Evolutionary conservation across 64 coral and sea anemone species (phyloP), one percentile per base, ranked within the genome.

Genomic region (Dendrophyllia cribrosa): DNA sequence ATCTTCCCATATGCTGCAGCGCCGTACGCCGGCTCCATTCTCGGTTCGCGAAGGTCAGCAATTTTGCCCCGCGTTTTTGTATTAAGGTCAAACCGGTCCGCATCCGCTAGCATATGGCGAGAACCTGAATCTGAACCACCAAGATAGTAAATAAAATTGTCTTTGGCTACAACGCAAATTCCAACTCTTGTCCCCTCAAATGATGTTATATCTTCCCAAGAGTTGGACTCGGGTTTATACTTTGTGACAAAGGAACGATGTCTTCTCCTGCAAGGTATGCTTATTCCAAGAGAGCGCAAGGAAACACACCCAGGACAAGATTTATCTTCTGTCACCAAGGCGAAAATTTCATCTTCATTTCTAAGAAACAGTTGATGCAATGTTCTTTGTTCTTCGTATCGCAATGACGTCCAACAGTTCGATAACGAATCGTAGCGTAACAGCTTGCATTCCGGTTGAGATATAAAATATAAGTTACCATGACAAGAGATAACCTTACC

Each of bases 61-160:
- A 75, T 6, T 7, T 43, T 75, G 4, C 48, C 72, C 72, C 44
- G 19, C 19, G 44, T 75, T 17, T 75, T 75, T 20, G 72, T 16
- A n/a, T 4, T 19, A 4, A 75, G 46, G 19, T 75, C 72, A 20
- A 7, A 75, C 45, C 72, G 48, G 72, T 75, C 12, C 7, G 46
- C 46, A 45, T 75, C 72, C 5, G 13, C 9, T 9, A 75, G 45
- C 16, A 45, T 17, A 4, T 4, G 17, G 48, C 46, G 14, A 1
- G 13, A 19, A 19, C 46, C 46, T 13, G 16, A 21, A 50, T 50
- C 46, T 7, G 43, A 49, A 6, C 72, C 72, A 50, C 72, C 72
- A 49, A 75, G 44, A 14, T 51, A 75, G 48, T 75, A 75, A 7
- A 75, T 16, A 7, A 75, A 75, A 50, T 75, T 75, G 72, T 82